phyloP scores from a whole-genome alignment of 2,797 vertebrate species.

The Etheostoma nigrum region DNA sequence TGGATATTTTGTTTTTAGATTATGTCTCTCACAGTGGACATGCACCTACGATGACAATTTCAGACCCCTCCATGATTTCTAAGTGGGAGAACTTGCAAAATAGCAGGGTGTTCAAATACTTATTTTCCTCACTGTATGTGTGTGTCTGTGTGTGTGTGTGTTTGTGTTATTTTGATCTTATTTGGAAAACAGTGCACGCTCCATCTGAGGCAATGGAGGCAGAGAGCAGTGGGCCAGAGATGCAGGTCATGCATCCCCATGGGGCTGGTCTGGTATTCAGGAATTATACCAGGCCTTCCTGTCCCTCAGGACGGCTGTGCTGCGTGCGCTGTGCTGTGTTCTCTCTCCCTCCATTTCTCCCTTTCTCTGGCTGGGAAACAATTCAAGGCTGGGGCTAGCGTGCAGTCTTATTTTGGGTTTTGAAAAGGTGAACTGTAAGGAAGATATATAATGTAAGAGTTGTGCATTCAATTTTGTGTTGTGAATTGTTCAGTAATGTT shows the following conservation, averaged over 20 bases:
- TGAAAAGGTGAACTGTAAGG: slow-evolving; percentile 57
- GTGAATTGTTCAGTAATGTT: slow-evolving; percentile 30
- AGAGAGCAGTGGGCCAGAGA: slow-evolving; percentile 69
- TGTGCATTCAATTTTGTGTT: slow-evolving; percentile 40
- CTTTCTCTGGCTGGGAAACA: slow-evolving; percentile 25
- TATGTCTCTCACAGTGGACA: too few species aligned
- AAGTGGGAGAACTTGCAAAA: too few species aligned
- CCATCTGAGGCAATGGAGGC: slow-evolving; percentile 46
- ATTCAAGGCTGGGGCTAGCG: slow-evolving; percentile 24
- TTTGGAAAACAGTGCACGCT: slow-evolving; percentile 51
- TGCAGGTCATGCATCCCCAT: slow-evolving; percentile 79
- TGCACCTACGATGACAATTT: too few species aligned
- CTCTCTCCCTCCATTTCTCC: slow-evolving; percentile 21
- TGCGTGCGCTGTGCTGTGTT: slow-evolving; percentile 27
- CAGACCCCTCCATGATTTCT: too few species aligned
- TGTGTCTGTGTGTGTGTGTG: slow-evolving; percentile 27
- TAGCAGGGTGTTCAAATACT: too few species aligned
- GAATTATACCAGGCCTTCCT: slow-evolving; percentile 69
- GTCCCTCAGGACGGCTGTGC: slow-evolving; percentile 63
- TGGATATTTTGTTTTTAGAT: too few species aligned
- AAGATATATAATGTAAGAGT: slow-evolving; percentile 28
- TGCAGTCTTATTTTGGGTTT: slow-evolving; percentile 31
- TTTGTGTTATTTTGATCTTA: slow-evolving; percentile 55
- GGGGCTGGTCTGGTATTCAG: slow-evolving; percentile 78
- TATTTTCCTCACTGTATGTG: slow-evolving; percentile 10